Conservation (phyloP, 2,113 vertebrate species). For the Falcunculus frontatus region DNA sequence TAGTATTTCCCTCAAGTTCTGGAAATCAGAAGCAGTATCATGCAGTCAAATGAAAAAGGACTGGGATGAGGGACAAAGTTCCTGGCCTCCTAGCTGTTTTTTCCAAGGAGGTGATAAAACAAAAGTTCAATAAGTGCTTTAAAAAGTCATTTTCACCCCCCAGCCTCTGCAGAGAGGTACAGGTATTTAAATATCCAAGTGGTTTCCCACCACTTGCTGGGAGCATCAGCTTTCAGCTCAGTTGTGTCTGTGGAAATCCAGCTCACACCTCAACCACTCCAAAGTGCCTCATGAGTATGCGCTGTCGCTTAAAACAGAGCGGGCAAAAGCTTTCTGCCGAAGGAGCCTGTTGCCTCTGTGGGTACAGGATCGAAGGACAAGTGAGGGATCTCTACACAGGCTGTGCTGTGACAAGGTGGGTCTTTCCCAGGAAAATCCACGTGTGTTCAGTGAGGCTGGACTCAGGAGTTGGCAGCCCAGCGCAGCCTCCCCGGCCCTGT, state of each 20-base stretch:
- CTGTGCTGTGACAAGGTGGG: background rate
- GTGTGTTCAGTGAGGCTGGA: rapidly evolving
- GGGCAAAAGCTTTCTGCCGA: rapidly evolving
- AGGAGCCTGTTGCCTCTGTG: background rate
- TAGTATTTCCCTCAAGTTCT: background rate
- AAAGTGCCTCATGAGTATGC: rapidly evolving
- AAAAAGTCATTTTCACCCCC: background rate
- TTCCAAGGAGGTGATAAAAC: background rate
- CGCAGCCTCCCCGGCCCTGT: rapidly evolving
- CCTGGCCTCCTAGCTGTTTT: background rate
- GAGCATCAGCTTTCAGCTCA: background rate
- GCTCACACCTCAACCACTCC: rapidly evolving
- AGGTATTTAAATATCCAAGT: background rate
- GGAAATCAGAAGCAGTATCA: background rate
- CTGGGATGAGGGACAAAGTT: background rate
- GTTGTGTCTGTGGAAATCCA: background rate
- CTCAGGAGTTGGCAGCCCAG: rapidly evolving
- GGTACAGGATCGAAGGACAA: background rate
- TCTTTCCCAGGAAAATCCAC: background rate
- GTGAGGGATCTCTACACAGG: rapidly evolving
- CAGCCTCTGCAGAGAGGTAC: background rate
- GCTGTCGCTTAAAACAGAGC: rapidly evolving
- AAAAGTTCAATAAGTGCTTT: background rate
- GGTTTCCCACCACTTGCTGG: background rate
- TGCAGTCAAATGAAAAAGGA: background rate